Base-by-base conservation (phyloP, 1,140 invertebrate genomes). In the Brachionus sp. region DNA sequence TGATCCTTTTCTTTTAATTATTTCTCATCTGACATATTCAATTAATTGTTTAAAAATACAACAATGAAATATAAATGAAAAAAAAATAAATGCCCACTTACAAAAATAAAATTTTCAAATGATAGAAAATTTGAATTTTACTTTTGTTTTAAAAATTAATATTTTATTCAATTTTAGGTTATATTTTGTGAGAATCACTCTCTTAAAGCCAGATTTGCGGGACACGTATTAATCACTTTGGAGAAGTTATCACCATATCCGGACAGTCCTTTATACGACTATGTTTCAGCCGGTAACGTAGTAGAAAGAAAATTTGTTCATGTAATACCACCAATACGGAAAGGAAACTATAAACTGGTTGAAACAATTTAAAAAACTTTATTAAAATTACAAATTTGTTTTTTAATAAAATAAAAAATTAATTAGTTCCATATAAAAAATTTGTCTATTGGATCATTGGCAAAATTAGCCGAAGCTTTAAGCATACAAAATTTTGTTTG, bases 271-370 rank as follows among this genome's bases (percentile, higher is more conserved):
- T 23, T 83, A 9, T 83, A 83, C 19, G 33, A 68, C 16, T 83
- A 83, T 44, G 62, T 80, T 9, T 25, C 25, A 19, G 42, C 57
- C 6, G 57, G 62, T 12, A 66, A 83, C 44, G 33, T 16, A 9
- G 64, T 83, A 3, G 57, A 83, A 16, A 68, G 64, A 83, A 83
- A 83, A 37, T 83, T 83, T 57, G 50, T 83, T 68, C 57, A 70
- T 83, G 80, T 83, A 13, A 42, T 83, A 68, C 57, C 80, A 10
- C 77, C 77, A 66, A 4, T 13, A 1, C 35, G 77, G 23, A 57
- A 80, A 80, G 77, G 77, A 57, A 80, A 37, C 10, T 80, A 39
- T 23, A 80, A 80, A 80, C 23, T 80, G 12, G n/a, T 62, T 9
- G 77, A 80, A 75, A 75, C 39, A 44, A 75, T 75, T 75, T 75